Conservation (phyloP, 2,113 vertebrate genomes). For the Oncorhynchus tshawytscha region DNA sequence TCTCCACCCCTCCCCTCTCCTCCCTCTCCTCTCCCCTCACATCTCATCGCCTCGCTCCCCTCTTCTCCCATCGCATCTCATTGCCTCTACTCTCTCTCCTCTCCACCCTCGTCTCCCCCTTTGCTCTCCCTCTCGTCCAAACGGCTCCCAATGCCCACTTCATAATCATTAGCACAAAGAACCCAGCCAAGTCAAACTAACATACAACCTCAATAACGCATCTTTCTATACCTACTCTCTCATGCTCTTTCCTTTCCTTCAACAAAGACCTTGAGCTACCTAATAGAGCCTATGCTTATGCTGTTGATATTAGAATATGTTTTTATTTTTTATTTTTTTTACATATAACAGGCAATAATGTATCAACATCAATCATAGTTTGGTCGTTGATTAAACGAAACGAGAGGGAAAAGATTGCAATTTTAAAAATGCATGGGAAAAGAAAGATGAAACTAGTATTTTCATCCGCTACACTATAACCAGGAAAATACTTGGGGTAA, state of each 20-base stretch:
- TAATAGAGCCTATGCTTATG: too few relatives aligned
- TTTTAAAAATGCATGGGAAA: conserved; percentile 41
- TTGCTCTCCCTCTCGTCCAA: conserved; percentile 22
- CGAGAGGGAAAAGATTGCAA: conserved; percentile 16
- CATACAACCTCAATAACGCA: conserved; percentile 41
- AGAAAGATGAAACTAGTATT: conserved; percentile 32
- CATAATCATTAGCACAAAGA: conserved; percentile 68
- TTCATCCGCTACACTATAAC: too few relatives aligned
- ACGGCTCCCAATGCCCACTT: conserved; percentile 53
- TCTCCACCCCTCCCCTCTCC: too few relatives aligned
- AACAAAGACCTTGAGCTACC: too few relatives aligned
- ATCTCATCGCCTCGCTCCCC: too few relatives aligned
- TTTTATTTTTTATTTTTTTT: too few relatives aligned
- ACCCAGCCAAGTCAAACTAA: conserved; percentile 59
- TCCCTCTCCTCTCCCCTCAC: too few relatives aligned
- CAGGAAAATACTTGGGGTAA: rapidly evolving
- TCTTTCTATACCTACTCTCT: conserved; percentile 6
- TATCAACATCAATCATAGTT: conserved; percentile 60
- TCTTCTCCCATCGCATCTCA: too few relatives aligned
- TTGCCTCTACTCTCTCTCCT: too few relatives aligned
- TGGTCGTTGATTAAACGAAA: conserved; percentile 41
- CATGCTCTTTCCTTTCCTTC: too few relatives aligned
- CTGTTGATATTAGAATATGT: too few relatives aligned
- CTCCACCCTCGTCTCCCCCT: too few relatives aligned
- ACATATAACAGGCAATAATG: conserved; percentile 6